Conservation (phyloP, 1,140 invertebrate genomes). For the Oryctes rhinoceros region DNA sequence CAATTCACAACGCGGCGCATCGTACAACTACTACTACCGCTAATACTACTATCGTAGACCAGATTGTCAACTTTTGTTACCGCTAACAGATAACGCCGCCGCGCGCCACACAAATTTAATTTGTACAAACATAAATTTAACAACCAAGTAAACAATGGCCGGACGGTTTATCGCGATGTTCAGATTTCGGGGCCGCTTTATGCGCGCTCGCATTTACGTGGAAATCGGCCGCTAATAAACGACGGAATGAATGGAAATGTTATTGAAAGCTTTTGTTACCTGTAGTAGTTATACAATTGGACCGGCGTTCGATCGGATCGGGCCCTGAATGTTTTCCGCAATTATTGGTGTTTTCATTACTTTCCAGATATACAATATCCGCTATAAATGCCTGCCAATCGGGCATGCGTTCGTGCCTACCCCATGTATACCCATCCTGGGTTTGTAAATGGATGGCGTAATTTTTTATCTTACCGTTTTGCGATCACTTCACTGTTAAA, state of each 20-base stretch:
- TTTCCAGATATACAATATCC: conserved; percentile 41
- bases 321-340: conserved; percentile 11
- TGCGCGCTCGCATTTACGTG: conserved; percentile 56
- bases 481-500: no score
- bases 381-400: conserved; percentile 23
- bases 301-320: neutral
- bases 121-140: conserved; percentile 63
- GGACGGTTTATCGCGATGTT: conserved; percentile 60
- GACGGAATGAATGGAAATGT: conserved; percentile 57
- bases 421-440: no score
- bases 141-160: conserved; percentile 62
- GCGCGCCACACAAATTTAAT: conserved; percentile 58
- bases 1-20: no score
- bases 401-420: no score
- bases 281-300: conserved; percentile 24
- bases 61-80: conserved; percentile 57
- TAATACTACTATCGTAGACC: no score
- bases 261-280: conserved; percentile 54
- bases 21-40: no score
- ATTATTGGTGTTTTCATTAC: conserved; percentile 38
- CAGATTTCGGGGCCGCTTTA: conserved; percentile 60
- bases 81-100: conserved; percentile 54
- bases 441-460: no score
- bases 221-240: conserved; percentile 60
- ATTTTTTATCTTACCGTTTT: no score